These are phyloP conservation scores for Heliconius ethilla DNA, from an alignment of 2,888 invertebrate genomes.

Conservation along the genomic window DNA sequence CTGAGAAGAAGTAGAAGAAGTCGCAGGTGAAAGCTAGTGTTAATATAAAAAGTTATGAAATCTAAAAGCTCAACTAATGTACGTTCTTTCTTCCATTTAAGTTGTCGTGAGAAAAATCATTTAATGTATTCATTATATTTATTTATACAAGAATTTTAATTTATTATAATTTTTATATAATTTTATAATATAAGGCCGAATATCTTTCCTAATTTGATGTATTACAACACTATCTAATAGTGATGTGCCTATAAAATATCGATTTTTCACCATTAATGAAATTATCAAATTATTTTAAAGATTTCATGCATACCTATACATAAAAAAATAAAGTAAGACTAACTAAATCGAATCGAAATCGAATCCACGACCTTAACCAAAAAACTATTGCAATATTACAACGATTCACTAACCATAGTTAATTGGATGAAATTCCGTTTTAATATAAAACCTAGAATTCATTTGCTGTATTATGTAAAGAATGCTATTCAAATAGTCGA, in stretches of 20 bases:
- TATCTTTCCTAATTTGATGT: constrained; percentile 7
- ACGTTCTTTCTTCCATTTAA: background rate
- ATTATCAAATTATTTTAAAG: background rate
- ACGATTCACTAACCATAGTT: constrained; percentile 21
- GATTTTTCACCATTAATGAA: background rate
- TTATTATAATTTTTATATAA: background rate
- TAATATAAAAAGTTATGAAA: background rate
- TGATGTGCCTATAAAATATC: constrained; percentile 3
- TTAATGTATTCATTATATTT: background rate
- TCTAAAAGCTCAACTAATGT: background rate
- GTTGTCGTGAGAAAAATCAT: constrained; percentile 8
- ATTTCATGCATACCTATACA: background rate
- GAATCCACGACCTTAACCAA: background rate
- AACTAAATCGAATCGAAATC: background rate
- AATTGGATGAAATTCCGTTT: constrained; percentile 38
- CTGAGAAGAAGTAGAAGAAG: background rate
- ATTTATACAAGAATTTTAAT: constrained; percentile 22
- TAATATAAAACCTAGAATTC: constrained; percentile 29
- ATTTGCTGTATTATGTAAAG: constrained; percentile 35
- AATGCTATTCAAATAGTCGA: constrained; percentile 46
- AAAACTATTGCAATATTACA: background rate
- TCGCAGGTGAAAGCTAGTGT: no score
- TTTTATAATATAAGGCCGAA: background rate
- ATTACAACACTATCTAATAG: constrained; percentile 11
- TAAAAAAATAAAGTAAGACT: background rate